Conservation (phyloP, 1,140 invertebrate genomes). For the Drosophila teissieri region DNA sequence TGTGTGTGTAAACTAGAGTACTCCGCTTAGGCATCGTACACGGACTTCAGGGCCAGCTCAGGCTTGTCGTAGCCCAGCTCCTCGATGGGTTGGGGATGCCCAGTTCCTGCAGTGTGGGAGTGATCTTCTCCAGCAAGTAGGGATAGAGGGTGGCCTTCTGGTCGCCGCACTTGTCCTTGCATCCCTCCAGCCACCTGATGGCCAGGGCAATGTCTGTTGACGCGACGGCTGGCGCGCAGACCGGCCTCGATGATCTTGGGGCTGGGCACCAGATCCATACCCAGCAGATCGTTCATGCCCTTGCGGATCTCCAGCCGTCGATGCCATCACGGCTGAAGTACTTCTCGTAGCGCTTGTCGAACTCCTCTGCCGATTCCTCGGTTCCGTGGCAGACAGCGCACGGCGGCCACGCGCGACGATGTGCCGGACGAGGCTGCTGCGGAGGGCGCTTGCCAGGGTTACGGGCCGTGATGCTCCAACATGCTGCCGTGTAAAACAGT, state of each 20-base stretch:
- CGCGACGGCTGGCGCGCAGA: constrained; percentile 95
- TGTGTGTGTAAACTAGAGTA: constrained; percentile 56
- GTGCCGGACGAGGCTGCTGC: constrained; percentile 68
- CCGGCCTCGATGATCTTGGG: constrained; percentile 96
- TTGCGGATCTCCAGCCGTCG: constrained; percentile 98
- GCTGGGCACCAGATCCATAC: constrained; percentile 97
- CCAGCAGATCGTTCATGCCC: constrained; percentile 92
- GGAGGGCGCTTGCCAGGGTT: constrained; percentile 79
- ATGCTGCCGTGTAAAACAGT: constrained; percentile 70
- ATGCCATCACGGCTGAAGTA: constrained; percentile 96
- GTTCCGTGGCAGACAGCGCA: constrained; percentile 80
- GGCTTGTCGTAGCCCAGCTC: constrained; percentile 99
- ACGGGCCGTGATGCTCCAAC: constrained; percentile 85
- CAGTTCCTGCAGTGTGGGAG: constrained; percentile 95
- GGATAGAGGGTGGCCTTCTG: constrained; percentile 93
- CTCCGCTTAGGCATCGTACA: constrained; percentile 88
- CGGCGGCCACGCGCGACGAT: constrained; percentile 55
- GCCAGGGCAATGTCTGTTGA: constrained; percentile 98
- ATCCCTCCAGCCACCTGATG: constrained; percentile 95
- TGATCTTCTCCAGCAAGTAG: constrained; percentile 96
- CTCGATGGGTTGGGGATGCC: constrained; percentile 97
- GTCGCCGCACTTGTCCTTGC: constrained; percentile 95
- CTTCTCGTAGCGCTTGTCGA: constrained; percentile 91
- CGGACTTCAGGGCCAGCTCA: constrained; percentile 92
- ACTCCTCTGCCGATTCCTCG: constrained; percentile 88